A percentile compares a stretch with the other conserved stretches of the same genome.
phyloP scores from a whole-genome alignment of 2,888 invertebrate species.

The Gibbula magus region DNA sequence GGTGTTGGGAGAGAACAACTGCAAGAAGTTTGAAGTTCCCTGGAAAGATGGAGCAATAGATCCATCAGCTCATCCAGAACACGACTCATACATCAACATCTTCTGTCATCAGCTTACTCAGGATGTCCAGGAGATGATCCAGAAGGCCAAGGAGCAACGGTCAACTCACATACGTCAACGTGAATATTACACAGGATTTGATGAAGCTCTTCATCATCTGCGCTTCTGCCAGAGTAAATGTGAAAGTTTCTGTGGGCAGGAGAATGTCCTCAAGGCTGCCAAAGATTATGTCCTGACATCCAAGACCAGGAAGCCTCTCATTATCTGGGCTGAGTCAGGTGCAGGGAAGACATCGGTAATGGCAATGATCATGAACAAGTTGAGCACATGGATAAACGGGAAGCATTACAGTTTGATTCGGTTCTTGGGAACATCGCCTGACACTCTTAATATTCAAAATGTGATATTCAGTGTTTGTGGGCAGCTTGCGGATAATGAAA shows the following conservation, averaged over 20 bases:
- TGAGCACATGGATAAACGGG: conserved; percentile 54
- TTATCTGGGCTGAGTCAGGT: conserved; percentile 65
- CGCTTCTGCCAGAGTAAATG: conserved; percentile 66
- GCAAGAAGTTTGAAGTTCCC: conserved; percentile 38
- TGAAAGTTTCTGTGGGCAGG: conserved; percentile 67
- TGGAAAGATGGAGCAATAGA: conserved; percentile 62
- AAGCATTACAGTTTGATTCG: conserved; percentile 49
- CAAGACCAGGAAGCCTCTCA: conserved; percentile 52
- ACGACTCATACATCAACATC: conserved; percentile 54
- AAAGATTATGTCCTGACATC: conserved; percentile 35
- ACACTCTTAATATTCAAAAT: conserved; percentile 54
- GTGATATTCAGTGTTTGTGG: conserved; percentile 59
- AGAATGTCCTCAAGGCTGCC: conserved; percentile 48
- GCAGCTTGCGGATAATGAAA: conserved; percentile 57
- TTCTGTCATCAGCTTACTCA: conserved; percentile 59
- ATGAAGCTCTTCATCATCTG: conserved; percentile 69
- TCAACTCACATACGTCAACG: conserved; percentile 45
- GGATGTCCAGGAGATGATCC: conserved; percentile 52
- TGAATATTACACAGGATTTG: conserved; percentile 62
- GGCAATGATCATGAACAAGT: conserved; percentile 64
- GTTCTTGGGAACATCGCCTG: conserved; percentile 65
- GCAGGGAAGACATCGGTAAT: conserved; percentile 68
- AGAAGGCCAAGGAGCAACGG: conserved; percentile 43
- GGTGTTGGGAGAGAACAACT: conserved; percentile 36
- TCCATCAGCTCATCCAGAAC: conserved; percentile 46